Evolutionary conservation across 2,888 invertebrate genomes (phyloP).

Genomic region (Sicus ferrugineus): DNA sequence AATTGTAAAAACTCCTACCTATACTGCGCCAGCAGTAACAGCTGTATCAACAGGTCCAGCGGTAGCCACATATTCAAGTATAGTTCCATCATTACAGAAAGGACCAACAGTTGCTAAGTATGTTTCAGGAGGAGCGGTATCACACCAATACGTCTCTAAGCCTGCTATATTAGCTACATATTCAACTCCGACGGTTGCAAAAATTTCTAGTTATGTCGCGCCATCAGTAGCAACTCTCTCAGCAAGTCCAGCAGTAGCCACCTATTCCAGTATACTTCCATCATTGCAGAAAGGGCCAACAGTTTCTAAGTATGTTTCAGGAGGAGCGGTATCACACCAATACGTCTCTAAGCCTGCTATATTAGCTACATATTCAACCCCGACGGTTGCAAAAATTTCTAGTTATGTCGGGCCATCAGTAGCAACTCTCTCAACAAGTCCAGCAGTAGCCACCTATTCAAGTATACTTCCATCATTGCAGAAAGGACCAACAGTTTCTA

Average conservation of each 20-base stretch:
- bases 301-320: slow-evolving; percentile 21
- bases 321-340: slow-evolving; percentile 37
- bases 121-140: slow-evolving; percentile 35
- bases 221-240: slow-evolving; percentile 33
- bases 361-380: slow-evolving; percentile 35
- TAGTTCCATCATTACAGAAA: slow-evolving; percentile 45
- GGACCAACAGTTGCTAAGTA: slow-evolving; percentile 26
- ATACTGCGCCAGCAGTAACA: slow-evolving; percentile 36
- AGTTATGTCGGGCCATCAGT: slow-evolving; percentile 35
- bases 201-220: slow-evolving; percentile 45
- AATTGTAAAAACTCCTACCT: slow-evolving; percentile 31
- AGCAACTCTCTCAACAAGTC: slow-evolving; percentile 38
- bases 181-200: slow-evolving; percentile 42
- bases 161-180: slow-evolving; percentile 35
- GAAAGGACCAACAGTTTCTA: slow-evolving; percentile 12
- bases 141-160: slow-evolving; percentile 47
- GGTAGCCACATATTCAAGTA: not conserved
- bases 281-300: slow-evolving; percentile 43
- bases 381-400: slow-evolving; percentile 37
- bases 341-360: slow-evolving; percentile 40
- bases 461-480: not conserved
- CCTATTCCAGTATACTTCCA: slow-evolving; percentile 34
- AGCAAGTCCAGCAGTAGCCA: slow-evolving; percentile 30
- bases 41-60: slow-evolving; percentile 23
- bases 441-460: slow-evolving; percentile 39